Evolutionary conservation across 2,888 invertebrate genomes (phyloP), one percentile per base, ranked within the genome.

Genomic region (Pandemis corylana): DNA sequence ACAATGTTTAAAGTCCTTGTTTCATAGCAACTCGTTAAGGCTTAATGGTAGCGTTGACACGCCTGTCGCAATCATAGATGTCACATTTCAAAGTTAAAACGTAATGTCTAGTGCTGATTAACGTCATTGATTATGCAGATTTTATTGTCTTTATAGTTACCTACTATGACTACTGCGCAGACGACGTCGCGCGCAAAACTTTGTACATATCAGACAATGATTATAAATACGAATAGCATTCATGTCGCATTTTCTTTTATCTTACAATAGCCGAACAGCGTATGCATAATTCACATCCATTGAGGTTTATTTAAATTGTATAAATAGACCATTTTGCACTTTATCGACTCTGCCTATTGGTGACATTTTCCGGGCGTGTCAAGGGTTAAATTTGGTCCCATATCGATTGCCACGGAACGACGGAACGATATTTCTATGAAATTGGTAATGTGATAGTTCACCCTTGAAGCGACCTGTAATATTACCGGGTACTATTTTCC

Each of bases 381-480:
- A 51, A 42, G 41, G 28, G 42, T 67, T 67, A 62, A 42, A 72
- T 62, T 42, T 56, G 36, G 20, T 3, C 46, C 28, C 41, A 20
- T 64, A 41, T 44, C 28, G 62, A 20, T 63, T 56, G 44, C 28
- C 9, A 15, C 36, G 51, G 13, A 9, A 53, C 12, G 36, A 59
- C 53, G 44, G 15, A 36, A 49, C 36, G 61, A 62, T 15, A 44
- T 41, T 49, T 59, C 7, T 41, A 51, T 36, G n/a, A 71, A 28
- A 44, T 59, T 64, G 49, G 41, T 65, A 59, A 69, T 64, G 46
- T 49, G 42, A 68, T 68, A 56, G 64, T 56, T 63, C 68, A 68
- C 61, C 49, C 10, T 51, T 9, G 59, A n/a, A 36, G 36, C 62
- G 53, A 36, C 56, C 63, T n/a, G 7, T 12, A 56, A 20, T 64